These are phyloP conservation scores for Anticlea derivata DNA, from an alignment of 2,888 invertebrate genomes.

Conservation along the genomic window DNA sequence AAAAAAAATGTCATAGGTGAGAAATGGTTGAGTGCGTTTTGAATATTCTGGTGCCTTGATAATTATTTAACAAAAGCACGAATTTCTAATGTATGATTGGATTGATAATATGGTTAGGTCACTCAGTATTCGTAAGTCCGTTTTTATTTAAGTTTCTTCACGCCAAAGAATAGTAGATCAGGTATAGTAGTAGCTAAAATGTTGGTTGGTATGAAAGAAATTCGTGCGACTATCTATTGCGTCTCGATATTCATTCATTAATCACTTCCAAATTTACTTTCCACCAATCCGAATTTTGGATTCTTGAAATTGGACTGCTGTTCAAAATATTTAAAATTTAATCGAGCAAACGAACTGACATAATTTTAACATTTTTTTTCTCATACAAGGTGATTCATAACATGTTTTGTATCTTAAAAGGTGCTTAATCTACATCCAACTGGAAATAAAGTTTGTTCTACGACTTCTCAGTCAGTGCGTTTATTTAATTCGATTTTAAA, in stretches of 20 bases:
- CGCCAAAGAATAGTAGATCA: conserved; percentile 25
- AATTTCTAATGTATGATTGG: conserved; percentile 12
- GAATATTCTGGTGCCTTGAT: conserved; percentile 17
- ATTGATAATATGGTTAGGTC: neutral
- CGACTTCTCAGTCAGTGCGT: conserved; percentile 13
- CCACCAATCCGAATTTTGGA: conserved; percentile 24
- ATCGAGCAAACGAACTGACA: conserved; percentile 8
- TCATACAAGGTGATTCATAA: too few relatives aligned
- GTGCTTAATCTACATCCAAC: too few relatives aligned
- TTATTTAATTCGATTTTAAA: conserved; percentile 24
- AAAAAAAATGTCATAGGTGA: conserved; percentile 67
- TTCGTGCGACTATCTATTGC: conserved; percentile 2
- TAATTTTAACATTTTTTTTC: too few relatives aligned
- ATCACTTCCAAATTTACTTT: conserved; percentile 9
- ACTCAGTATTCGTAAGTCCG: conserved; percentile 23
- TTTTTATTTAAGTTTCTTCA: conserved; percentile 7
- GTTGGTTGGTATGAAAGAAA: conserved; percentile 2
- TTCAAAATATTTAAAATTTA: conserved; percentile 6
- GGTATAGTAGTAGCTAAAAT: conserved; percentile 8
- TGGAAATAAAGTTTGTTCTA: too few relatives aligned
- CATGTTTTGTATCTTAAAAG: too few relatives aligned
- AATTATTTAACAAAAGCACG: conserved; percentile 1
- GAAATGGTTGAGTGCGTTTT: neutral
- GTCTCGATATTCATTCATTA: neutral
- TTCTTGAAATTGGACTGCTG: conserved; percentile 19